phyloP scores from a whole-genome alignment of 1,140 invertebrate genomes.

The Ericerus pela region DNA sequence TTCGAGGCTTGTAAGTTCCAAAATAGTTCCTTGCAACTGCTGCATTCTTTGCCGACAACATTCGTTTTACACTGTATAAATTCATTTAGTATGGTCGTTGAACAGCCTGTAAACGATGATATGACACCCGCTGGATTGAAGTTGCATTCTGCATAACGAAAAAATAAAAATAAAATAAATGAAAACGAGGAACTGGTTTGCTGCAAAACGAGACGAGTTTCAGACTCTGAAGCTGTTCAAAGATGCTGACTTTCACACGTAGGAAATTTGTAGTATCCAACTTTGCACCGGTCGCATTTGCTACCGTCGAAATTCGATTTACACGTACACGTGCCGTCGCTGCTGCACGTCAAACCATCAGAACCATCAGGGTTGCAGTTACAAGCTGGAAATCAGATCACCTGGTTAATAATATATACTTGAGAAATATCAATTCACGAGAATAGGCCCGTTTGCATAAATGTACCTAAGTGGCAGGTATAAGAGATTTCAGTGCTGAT shows the following conservation, averaged over 20 bases:
- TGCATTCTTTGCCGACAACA: slow-evolving; percentile 86
- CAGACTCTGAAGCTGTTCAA: background rate
- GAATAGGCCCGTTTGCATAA: no score
- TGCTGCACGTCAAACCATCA: slow-evolving; percentile 77
- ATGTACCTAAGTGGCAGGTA: no score
- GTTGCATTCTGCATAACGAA: slow-evolving; percentile 72
- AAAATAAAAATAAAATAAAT: slow-evolving; percentile 15
- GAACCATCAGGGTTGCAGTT: slow-evolving; percentile 79
- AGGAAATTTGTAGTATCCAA: slow-evolving; percentile 96
- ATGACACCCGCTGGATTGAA: slow-evolving; percentile 92
- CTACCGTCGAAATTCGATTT: slow-evolving; percentile 68
- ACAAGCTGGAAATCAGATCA: slow-evolving; percentile 55
- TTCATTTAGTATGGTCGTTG: slow-evolving; percentile 68
- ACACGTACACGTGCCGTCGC: slow-evolving; percentile 74
- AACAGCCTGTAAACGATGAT: slow-evolving; percentile 75
- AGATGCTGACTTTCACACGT: slow-evolving; percentile 66
- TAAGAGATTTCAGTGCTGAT: no score
- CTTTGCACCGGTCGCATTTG: slow-evolving; percentile 71
- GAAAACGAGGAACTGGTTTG: background rate
- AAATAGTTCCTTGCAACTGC: slow-evolving; percentile 80
- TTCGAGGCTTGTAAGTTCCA: slow-evolving; percentile 88
- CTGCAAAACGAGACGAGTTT: background rate
- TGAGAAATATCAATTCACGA: no score
- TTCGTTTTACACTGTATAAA: slow-evolving; percentile 90
- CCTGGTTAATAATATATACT: no score